Conservation (phyloP, 2,113 vertebrate species). For the Sinocyclocheilus maitianheensis region DNA sequence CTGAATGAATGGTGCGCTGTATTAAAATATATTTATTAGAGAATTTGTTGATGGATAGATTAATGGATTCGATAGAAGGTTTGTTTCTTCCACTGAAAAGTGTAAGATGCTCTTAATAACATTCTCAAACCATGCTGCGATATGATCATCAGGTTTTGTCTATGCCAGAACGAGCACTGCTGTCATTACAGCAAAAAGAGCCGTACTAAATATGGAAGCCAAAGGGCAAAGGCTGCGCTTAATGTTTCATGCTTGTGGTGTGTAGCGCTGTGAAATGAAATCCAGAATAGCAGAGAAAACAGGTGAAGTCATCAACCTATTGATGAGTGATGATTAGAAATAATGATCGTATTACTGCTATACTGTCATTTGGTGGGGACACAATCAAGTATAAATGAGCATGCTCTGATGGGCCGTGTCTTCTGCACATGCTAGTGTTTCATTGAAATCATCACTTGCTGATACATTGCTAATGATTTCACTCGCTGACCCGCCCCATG, state of each 20-base stretch:
- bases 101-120: too few relatives aligned
- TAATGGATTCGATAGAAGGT: too few relatives aligned
- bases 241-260: not conserved
- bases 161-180: conserved; percentile 49
- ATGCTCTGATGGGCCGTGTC: not conserved
- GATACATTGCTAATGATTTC: not conserved
- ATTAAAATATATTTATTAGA: not conserved
- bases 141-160: not conserved
- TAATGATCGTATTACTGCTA: not conserved
- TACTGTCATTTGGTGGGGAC: not conserved
- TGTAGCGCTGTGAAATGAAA: not conserved
- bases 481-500: not conserved
- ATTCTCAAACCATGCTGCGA: not conserved
- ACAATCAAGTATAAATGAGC: not conserved
- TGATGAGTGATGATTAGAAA: not conserved
- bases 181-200: conserved; percentile 72
- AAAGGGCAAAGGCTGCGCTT: not conserved
- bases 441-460: not conserved
- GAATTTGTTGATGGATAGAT: too few relatives aligned
- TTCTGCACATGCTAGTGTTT: not conserved
- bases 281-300: not conserved
- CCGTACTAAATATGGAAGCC: not conserved
- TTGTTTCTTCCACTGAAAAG: too few relatives aligned
- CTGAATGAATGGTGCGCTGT: not conserved
- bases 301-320: not conserved